phyloP scores from a whole-genome alignment of 2,797 vertebrate species.

The Gallirallus australis region DNA sequence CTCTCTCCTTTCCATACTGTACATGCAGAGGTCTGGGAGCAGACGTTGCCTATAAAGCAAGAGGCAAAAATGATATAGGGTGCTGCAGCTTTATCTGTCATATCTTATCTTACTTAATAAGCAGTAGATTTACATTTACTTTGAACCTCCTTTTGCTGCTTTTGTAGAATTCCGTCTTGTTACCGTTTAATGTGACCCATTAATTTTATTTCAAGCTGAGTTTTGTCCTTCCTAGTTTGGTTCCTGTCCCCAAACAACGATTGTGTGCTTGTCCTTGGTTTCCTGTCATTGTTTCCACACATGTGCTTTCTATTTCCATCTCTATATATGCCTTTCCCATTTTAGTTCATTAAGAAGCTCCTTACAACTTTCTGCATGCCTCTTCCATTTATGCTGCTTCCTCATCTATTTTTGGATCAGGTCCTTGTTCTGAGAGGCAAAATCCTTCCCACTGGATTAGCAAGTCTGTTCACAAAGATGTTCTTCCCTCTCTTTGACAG shows the following conservation, averaged over 20 bases:
- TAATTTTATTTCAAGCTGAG: conserved; percentile 7
- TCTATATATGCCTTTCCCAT: conserved; percentile 14
- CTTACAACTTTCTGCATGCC: not conserved
- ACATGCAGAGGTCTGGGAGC: not conserved
- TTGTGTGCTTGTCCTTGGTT: not conserved
- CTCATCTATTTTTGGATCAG: not conserved
- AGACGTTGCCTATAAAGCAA: not conserved
- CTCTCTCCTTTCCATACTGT: not conserved
- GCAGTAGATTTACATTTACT: not conserved
- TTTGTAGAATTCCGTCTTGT: not conserved
- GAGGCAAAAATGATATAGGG: not conserved
- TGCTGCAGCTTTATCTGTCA: not conserved
- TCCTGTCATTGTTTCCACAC: not conserved
- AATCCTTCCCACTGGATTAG: not conserved
- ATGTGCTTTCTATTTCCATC: not conserved
- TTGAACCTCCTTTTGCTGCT: not conserved
- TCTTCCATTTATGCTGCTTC: not conserved
- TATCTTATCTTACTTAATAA: not conserved
- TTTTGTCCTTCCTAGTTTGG: conserved; percentile 35
- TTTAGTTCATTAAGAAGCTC: conserved; percentile 3
- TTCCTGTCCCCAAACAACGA: not conserved
- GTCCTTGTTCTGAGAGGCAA: not conserved
- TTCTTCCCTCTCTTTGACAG: not conserved
- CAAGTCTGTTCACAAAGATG: not conserved
- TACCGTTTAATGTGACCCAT: not conserved